Evolutionary conservation across 2,113 vertebrate species (phyloP).

Genomic region (Pavo muticus): DNA sequence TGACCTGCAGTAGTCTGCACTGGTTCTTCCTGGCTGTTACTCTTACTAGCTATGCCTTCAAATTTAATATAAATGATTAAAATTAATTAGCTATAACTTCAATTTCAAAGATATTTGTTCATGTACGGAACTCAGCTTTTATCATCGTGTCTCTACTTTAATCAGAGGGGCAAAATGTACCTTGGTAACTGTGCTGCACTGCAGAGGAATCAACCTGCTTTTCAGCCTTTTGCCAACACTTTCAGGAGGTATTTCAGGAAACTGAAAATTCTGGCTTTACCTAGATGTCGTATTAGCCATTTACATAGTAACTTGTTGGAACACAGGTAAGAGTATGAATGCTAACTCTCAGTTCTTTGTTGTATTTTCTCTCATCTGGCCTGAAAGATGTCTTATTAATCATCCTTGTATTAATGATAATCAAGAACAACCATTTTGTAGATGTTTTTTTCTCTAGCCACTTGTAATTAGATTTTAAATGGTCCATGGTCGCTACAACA

Average conservation of each 20-base stretch:
- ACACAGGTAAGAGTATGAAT: not conserved
- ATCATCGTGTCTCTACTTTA: not conserved
- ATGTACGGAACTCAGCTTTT: not conserved
- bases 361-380: not conserved
- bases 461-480: not conserved
- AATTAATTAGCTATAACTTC: not conserved
- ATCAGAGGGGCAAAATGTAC: not conserved
- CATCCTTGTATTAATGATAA: not conserved
- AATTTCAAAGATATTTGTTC: not conserved
- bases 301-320: not conserved
- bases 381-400: not conserved
- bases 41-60: not conserved
- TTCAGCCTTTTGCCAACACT: not conserved
- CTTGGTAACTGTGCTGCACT: not conserved
- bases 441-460: not conserved
- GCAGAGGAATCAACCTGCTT: not conserved
- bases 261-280: not conserved
- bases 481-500: not conserved
- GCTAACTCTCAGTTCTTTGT: not conserved
- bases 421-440: not conserved
- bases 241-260: not conserved
- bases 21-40: not conserved
- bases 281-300: not conserved
- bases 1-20: not conserved
- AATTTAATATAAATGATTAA: not conserved